Evolutionary conservation across 2,797 vertebrate genomes (phyloP), one percentile per base, ranked within the genome.

Genomic region (Ptychadena robeensis): DNA sequence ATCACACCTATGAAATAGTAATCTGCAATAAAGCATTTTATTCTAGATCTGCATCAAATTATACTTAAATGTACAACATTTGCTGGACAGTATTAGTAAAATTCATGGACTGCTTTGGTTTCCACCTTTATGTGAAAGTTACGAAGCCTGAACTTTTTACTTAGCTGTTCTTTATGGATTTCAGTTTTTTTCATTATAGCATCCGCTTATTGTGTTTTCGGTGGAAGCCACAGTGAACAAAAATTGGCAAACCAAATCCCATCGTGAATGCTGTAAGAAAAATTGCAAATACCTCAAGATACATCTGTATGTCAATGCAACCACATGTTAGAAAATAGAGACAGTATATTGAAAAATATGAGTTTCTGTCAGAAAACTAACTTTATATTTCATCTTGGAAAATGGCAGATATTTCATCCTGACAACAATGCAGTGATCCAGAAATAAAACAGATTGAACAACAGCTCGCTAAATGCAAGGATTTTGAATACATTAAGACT

Each of bases 401-500:
- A 79, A 79, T 79, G 44, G 22, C 65, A 68, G 31, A 79, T 79
- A 69, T 79, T 79, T 79, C 76, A 79, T 79, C 76, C 76, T 79
- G 76, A 79, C 76, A 79, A 79, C 44, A 69, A 69, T 68, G 76
- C 76, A 79, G 76, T 79, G 76, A 79, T 68, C 76, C 76, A 79
- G 76, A 79, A 79, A 79, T 57, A 68, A 79, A 53, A 79, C 76
- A 68, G 76, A 79, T 79, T 57, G 76, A 79, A 59, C 64, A 79
- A 37, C 65, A 68, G 44, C 40, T 28, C 59, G 34, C 67, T 59
- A 79, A 59, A 79, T 69, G 31, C 4, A 53, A 69, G 65, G 32
- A 68, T 67, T 78, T 66, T 59, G 76, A 79, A 79, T 79, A 35
- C 31, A 79, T 79, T 68, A 53, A 68, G 69, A 67, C 27, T 68